A percentile compares a stretch with the other conserved stretches of the same genome.
Conservation (phyloP, 92 coral and sea anemone species). For the Bergia sp. region DNA sequence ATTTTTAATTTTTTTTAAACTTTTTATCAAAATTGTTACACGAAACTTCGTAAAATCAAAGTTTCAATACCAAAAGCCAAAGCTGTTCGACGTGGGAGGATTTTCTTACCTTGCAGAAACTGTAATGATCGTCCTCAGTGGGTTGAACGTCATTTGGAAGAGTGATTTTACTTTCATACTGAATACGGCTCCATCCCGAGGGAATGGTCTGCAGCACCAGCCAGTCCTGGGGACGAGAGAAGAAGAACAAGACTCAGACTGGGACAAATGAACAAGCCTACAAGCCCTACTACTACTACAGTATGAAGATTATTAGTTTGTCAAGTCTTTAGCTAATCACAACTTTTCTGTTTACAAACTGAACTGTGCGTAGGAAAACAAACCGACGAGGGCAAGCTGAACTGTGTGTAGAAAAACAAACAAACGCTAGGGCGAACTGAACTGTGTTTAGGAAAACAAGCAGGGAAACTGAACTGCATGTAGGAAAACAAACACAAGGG, state of each 20-base stretch:
- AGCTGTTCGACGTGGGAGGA: background rate
- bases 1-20: no score
- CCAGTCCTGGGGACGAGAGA: slow-evolving; percentile 56
- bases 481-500: no score
- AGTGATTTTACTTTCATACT: slow-evolving; percentile 41
- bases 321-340: no score
- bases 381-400: background rate
- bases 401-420: background rate
- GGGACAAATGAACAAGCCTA: background rate
- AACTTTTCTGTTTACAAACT: no score
- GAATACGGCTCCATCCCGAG: slow-evolving; percentile 56
- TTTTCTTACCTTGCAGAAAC: slow-evolving; percentile 67
- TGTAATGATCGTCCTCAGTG: slow-evolving; percentile 46
- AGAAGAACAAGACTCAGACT: background rate
- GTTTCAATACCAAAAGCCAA: background rate
- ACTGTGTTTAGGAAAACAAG: background rate
- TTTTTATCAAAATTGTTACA: no score
- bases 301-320: no score
- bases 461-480: no score
- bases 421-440: background rate
- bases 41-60: no score
- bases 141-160: slow-evolving; percentile 53
- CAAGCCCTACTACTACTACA: no score
- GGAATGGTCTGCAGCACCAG: slow-evolving; percentile 64
- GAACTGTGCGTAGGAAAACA: no score